Evolutionary conservation across 2,113 vertebrate genomes (phyloP).

Genomic region (Gorsachius goisagi): DNA sequence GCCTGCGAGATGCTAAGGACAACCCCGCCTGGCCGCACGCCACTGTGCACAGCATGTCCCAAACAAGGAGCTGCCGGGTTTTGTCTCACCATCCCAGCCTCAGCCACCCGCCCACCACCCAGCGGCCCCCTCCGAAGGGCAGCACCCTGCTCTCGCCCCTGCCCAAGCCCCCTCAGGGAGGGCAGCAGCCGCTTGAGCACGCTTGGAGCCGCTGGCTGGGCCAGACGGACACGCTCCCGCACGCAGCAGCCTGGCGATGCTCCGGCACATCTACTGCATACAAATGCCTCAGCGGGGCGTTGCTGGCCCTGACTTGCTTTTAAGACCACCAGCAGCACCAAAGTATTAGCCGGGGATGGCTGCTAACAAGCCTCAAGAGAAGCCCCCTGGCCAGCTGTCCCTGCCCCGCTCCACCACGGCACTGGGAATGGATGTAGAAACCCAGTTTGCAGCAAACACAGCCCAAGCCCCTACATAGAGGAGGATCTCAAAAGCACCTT

Average conservation of each 20-base stretch:
- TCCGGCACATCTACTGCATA: not conserved
- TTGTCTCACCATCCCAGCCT: not conserved
- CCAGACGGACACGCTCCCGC: too few relatives aligned
- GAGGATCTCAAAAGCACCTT: not conserved
- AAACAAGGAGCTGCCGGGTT: not conserved
- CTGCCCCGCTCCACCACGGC: not conserved
- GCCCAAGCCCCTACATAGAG: not conserved
- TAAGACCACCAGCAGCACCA: not conserved
- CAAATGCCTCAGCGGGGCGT: accelerated
- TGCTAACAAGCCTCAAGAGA: not conserved
- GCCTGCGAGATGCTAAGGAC: not conserved
- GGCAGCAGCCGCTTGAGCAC: not conserved
- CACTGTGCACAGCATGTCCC: accelerated
- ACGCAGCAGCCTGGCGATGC: not conserved
- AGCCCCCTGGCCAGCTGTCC: not conserved
- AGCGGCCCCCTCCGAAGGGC: not conserved
- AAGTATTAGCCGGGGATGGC: not conserved
- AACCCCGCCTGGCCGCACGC: accelerated
- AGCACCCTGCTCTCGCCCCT: not conserved
- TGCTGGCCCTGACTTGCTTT: not conserved
- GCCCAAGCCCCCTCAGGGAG: not conserved
- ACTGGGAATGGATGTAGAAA: not conserved
- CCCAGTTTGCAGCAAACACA: not conserved
- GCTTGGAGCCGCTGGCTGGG: not conserved
- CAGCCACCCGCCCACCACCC: not conserved